These are phyloP conservation scores for Odocoileus hemionus DNA, from an alignment of 2,113 vertebrate species.

Conservation along the genomic window DNA sequence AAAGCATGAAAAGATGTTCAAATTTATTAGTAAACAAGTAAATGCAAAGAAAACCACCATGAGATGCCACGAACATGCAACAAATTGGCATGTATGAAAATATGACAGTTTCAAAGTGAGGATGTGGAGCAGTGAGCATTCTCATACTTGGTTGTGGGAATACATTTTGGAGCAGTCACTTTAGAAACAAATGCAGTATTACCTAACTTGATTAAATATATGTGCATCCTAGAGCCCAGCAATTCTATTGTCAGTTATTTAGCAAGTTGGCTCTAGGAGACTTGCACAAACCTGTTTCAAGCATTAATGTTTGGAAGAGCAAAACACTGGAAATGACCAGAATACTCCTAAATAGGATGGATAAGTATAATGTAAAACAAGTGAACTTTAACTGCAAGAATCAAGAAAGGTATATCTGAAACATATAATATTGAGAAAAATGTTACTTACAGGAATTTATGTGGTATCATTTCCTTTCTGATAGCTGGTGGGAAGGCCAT, in stretches of 20 bases:
- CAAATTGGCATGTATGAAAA: not conserved
- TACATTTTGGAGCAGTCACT: not conserved
- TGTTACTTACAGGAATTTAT: not conserved
- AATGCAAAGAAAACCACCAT: not conserved
- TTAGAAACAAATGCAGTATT: not conserved
- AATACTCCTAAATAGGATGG: not conserved
- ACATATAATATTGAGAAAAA: not conserved
- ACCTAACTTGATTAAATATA: not conserved
- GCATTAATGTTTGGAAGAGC: not conserved
- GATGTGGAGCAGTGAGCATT: not conserved
- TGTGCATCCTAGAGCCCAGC: not conserved
- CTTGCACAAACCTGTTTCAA: not conserved
- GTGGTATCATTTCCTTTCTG: not conserved
- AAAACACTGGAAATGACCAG: not conserved
- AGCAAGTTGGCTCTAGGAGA: not conserved
- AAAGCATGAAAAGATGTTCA: not conserved
- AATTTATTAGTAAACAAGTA: not conserved
- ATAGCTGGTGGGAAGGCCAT: not conserved
- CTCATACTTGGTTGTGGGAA: not conserved
- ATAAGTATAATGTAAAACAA: not conserved
- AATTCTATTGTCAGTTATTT: not conserved
- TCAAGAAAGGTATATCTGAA: not conserved
- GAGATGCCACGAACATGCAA: not conserved
- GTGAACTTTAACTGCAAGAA: not conserved
- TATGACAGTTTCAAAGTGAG: not conserved